A percentile compares a stretch with the other conserved stretches of the same genome.
Conservation (phyloP, 1,140 invertebrate genomes). For the Penaeus indicus region DNA sequence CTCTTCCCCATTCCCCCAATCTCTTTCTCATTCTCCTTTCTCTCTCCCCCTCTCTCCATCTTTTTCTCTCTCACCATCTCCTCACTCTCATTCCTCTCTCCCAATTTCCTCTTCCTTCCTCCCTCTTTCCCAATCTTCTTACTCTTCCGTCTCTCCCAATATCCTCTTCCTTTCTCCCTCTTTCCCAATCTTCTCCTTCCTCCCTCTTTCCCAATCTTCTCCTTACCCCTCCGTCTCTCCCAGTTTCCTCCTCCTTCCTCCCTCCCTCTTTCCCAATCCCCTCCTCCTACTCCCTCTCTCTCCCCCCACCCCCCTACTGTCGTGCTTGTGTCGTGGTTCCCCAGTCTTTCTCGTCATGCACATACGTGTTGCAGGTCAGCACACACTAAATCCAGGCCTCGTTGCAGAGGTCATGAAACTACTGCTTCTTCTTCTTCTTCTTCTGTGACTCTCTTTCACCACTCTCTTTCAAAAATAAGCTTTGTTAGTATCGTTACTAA, state of each 20-base stretch:
- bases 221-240: not conserved
- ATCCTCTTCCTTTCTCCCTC: no score
- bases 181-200: no score
- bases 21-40: no score
- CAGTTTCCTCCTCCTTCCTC: not conserved
- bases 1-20: no score
- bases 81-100: not conserved
- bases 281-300: no score
- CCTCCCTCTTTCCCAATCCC: not conserved
- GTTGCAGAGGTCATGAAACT: no score
- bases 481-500: no score
- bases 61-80: not conserved
- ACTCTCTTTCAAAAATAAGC: no score
- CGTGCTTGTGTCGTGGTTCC: not conserved
- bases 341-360: not conserved
- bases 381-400: not conserved
- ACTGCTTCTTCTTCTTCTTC: no score
- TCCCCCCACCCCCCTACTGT: not conserved
- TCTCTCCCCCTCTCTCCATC: not conserved
- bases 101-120: not conserved
- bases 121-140: not conserved
- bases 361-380: not conserved
- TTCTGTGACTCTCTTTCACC: no score
- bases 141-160: no score
- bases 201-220: not conserved